phyloP scores from a whole-genome alignment of 2,113 vertebrate genomes.

The Ardeotis arabs region DNA sequence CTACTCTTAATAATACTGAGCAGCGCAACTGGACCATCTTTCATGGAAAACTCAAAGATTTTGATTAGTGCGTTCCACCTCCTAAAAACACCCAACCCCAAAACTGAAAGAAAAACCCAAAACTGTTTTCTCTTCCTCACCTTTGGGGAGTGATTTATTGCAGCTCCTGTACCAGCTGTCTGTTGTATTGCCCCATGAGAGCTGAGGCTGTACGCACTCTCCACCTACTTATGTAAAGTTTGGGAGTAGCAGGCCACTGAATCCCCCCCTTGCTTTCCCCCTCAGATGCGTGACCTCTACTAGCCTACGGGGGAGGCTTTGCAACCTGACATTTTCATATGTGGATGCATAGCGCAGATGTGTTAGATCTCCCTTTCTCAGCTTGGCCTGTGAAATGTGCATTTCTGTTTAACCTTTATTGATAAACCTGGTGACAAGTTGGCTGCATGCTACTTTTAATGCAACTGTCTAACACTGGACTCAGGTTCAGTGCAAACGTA shows the following conservation, averaged over 20 bases:
- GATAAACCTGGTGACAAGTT: not conserved
- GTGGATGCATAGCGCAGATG: not conserved
- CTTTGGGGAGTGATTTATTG: not conserved
- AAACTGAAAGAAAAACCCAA: not conserved
- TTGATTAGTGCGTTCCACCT: not conserved
- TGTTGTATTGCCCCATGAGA: fast-evolving
- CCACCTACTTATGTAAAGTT: not conserved
- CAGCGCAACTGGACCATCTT: not conserved
- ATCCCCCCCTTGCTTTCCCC: not conserved
- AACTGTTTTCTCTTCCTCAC: not conserved
- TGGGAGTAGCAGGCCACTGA: not conserved
- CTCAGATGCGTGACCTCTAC: not conserved
- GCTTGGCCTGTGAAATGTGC: not conserved
- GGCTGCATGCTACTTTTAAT: not conserved
- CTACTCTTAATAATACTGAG: not conserved
- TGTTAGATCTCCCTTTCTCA: not conserved
- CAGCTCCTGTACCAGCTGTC: not conserved
- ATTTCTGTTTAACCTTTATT: not conserved
- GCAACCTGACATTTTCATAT: not conserved
- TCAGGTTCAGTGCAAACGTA: not conserved
- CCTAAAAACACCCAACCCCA: not conserved
- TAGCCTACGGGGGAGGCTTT: not conserved
- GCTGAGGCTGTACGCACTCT: not conserved
- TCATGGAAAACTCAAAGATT: fast-evolving
- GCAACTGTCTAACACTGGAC: not conserved